phyloP scores from a whole-genome alignment of 2,888 invertebrate species.

The Amphipoea lucens region DNA sequence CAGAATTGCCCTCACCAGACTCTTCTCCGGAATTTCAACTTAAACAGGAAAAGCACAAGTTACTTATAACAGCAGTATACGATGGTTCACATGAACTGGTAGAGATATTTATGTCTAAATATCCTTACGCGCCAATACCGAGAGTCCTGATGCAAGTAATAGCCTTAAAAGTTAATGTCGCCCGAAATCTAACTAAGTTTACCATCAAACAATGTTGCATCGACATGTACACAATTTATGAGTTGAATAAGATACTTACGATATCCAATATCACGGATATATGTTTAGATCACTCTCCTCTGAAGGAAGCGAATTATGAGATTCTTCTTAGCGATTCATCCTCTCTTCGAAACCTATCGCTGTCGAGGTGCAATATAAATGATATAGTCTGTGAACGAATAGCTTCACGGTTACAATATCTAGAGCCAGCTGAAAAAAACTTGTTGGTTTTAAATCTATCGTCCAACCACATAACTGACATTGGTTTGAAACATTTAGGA shows the following conservation, averaged over 20 bases:
- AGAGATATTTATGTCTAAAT: constrained; percentile 71
- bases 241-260: constrained; percentile 73
- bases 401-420: constrained; percentile 67
- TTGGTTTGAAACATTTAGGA: constrained; percentile 75
- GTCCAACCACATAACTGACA: constrained; percentile 80
- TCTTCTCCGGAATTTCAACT: neutral
- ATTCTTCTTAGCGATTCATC: constrained; percentile 68
- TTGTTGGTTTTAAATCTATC: constrained; percentile 78
- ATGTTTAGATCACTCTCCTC: constrained; percentile 73
- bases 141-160: constrained; percentile 73
- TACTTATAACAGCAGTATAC: constrained; percentile 70
- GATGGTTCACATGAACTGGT: constrained; percentile 70
- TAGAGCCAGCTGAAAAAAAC: constrained; percentile 68
- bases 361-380: constrained; percentile 75
- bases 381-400: constrained; percentile 73
- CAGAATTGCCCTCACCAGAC: neutral
- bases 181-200: constrained; percentile 69
- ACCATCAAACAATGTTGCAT: constrained; percentile 70
- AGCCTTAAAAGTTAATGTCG: constrained; percentile 67
- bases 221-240: constrained; percentile 71
- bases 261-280: constrained; percentile 73
- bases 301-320: constrained; percentile 70
- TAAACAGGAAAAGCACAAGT: constrained; percentile 18
- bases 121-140: constrained; percentile 63
- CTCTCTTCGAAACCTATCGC: constrained; percentile 71